Conservation (phyloP, 1,140 invertebrate genomes). For the Dreissena polymorpha region DNA sequence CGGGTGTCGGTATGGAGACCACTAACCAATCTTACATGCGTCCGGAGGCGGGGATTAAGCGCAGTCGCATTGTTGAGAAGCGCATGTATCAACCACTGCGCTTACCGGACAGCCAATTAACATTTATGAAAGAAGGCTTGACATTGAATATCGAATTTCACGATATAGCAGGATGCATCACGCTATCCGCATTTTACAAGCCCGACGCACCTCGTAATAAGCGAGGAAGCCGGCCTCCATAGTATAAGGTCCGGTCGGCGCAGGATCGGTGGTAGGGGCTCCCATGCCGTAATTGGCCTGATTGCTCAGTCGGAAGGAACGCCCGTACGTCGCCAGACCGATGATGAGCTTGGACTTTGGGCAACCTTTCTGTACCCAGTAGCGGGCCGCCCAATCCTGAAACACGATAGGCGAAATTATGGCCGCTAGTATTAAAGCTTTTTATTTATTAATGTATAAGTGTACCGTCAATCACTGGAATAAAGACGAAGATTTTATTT, state of each 20-base stretch:
- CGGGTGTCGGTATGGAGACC: too few species aligned
- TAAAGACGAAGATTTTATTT: background rate
- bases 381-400: conserved; percentile 68
- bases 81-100: too few species aligned
- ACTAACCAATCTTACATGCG: too few species aligned
- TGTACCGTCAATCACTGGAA: too few species aligned
- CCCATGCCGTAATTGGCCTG: conserved; percentile 43
- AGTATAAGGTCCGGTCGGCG: conserved; percentile 83
- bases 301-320: conserved; percentile 62
- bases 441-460: background rate
- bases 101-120: too few species aligned
- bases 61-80: too few species aligned
- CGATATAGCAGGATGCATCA: too few species aligned
- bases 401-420: conserved; percentile 4
- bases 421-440: background rate
- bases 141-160: too few species aligned
- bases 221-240: conserved; percentile 64
- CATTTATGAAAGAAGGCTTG: too few species aligned
- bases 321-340: conserved; percentile 87
- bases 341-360: conserved; percentile 98
- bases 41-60: too few species aligned
- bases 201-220: conserved; percentile 82
- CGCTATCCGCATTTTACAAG: background rate
- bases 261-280: conserved; percentile 51
- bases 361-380: conserved; percentile 84